Conservation (phyloP, 2,888 invertebrate species). For the Leptopilina syphax region DNA sequence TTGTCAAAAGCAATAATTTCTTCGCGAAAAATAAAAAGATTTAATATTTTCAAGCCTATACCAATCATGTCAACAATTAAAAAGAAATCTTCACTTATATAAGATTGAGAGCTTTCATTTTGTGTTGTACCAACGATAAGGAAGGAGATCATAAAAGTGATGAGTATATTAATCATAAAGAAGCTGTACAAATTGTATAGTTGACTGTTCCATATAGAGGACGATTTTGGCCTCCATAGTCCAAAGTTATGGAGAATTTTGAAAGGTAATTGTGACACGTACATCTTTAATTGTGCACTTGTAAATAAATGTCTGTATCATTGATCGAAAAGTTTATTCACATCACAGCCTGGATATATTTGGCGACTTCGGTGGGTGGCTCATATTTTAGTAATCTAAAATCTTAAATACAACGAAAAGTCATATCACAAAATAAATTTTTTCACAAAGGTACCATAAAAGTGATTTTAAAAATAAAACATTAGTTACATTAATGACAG, state of each 20-base stretch:
- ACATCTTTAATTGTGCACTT: neutral
- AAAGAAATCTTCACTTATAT: neutral
- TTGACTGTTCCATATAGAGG: neutral
- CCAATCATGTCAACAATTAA: neutral
- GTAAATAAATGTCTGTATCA: neutral
- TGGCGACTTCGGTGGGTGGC: too few relatives aligned
- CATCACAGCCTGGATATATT: too few relatives aligned
- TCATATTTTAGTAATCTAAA: too few relatives aligned
- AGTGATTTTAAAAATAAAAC: too few relatives aligned
- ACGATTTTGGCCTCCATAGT: conserved; percentile 2
- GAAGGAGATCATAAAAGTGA: neutral
- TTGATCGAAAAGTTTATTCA: too few relatives aligned
- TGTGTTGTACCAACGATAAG: neutral
- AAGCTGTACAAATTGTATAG: conserved; percentile 23
- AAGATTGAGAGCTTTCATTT: too few relatives aligned
- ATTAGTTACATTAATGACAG: too few relatives aligned
- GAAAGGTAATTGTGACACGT: neutral
- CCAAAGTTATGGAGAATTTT: conserved; percentile 20
- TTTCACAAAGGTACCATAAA: too few relatives aligned
- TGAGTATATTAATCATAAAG: neutral
- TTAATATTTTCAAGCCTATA: neutral
- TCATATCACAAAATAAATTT: too few relatives aligned
- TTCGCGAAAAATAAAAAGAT: neutral
- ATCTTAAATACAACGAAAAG: too few relatives aligned
- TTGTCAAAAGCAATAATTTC: conserved; percentile 1